Conservation (phyloP, 2,113 vertebrate genomes). For the Cinclus mexicanus region DNA sequence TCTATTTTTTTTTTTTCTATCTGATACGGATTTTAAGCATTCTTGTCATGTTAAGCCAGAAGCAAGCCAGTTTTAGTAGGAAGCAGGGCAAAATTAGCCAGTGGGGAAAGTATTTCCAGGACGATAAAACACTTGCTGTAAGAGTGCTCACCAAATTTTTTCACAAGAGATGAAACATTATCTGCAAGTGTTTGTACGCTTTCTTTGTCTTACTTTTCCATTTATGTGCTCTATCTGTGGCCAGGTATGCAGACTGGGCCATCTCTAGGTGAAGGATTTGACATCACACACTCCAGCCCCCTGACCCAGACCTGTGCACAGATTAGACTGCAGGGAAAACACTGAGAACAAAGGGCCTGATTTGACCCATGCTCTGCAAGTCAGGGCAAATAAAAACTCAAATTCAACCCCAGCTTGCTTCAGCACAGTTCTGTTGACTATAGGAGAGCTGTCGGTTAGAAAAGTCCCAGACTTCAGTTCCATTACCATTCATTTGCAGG, state of each 20-base stretch:
- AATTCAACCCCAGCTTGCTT: not conserved
- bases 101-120: not conserved
- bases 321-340: not conserved
- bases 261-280: not conserved
- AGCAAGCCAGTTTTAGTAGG: not conserved
- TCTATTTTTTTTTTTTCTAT: not conserved
- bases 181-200: not conserved
- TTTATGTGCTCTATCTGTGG: not conserved
- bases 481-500: not conserved
- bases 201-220: not conserved
- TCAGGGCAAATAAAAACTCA: not conserved
- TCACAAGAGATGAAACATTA: not conserved
- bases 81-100: not conserved
- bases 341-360: not conserved
- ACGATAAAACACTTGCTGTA: not conserved
- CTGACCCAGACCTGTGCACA: not conserved
- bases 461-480: not conserved
- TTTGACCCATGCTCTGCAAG: not conserved
- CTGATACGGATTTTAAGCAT: not conserved
- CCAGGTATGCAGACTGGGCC: not conserved
- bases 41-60: not conserved
- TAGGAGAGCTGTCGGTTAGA: not conserved
- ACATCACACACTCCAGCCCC: rapidly evolving
- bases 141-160: not conserved
- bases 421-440: not conserved